Percentiles rank a stretch among this genome's conserved stretches.
These are phyloP conservation scores for Camelus bactrianus DNA, from an alignment of 2,113 vertebrate genomes.

Conservation along the genomic window DNA sequence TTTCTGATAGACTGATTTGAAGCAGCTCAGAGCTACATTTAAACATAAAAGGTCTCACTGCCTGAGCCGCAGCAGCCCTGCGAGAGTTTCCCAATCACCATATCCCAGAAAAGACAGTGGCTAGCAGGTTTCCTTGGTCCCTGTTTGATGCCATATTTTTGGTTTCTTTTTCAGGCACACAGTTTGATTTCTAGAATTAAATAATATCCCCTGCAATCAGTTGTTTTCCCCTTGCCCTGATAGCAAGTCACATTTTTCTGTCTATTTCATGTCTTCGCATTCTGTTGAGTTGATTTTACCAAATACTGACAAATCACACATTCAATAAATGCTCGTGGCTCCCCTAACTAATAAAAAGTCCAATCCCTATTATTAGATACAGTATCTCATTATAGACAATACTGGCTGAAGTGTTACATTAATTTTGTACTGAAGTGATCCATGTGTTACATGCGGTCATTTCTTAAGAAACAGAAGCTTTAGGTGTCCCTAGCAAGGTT, in stretches of 20 bases:
- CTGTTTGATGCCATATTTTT: background rate
- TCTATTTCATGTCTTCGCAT: background rate
- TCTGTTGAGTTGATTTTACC: background rate
- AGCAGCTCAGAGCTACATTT: conserved; percentile 35
- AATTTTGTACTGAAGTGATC: conserved; percentile 8
- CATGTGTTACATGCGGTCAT: background rate
- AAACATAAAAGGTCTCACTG: conserved; percentile 45
- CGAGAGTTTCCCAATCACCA: background rate
- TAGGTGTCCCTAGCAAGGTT: background rate
- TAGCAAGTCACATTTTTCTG: background rate
- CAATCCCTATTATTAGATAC: background rate
- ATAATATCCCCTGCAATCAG: background rate
- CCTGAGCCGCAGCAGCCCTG: background rate
- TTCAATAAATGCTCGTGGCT: background rate
- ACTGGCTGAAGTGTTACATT: background rate
- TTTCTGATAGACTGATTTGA: conserved; percentile 50
- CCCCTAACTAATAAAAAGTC: background rate
- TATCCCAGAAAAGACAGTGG: background rate
- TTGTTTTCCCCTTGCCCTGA: background rate
- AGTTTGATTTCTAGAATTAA: conserved; percentile 39
- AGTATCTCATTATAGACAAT: conserved; percentile 11
- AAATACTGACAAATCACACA: background rate
- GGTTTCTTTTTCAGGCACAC: background rate
- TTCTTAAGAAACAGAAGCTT: conserved; percentile 4
- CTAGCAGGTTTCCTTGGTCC: background rate